Evolutionary conservation across 2,113 vertebrate species (phyloP), one percentile per base, ranked within the genome.

Genomic region (Cisticola juncidis): DNA sequence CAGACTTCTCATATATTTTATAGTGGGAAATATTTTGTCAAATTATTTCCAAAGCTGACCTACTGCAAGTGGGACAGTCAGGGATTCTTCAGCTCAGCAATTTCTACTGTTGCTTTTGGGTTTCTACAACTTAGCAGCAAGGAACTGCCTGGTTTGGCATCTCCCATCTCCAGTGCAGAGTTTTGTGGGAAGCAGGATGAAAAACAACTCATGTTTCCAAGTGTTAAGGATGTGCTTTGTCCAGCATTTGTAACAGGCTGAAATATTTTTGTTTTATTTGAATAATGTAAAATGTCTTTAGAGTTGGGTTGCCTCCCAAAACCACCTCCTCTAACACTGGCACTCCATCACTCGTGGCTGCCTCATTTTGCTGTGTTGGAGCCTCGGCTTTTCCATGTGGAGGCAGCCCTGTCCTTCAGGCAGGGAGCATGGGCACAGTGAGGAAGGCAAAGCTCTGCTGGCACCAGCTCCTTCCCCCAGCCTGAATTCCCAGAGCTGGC

Each of bases 381-480:
- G 51, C 60, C 12, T 65, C 56, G 70, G 15, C 42, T 91, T 81
- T 66, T 61, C 76, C 47, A 19, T 16, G 42, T 53, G 76, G 18
- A 51, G 33, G 35, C 48, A 85, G 38, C 44, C 25, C 44, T 0
- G 0, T 54, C 44, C 86, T 24, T 24, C 53, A 54, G 18, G 9
- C 0, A 0, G 53, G 48, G n/a, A 15, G n/a, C 20, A 1, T 2
- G 51, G 77, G 66, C 51, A 38, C 29, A 14, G 45, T 0, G 38
- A 50, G 44, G 14, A 12, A 18, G 26, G 77, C 51, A 42, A 4
- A 6, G 66, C 0, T 0, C 51, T 61, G 40, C 73, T 66, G 40
- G 31, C 33, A 51, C 19, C 17, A 53, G 31, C 51, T 62, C 35
- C 28, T 29, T 2, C 33, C 18, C 19, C 35, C n/a, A 21, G 23